phyloP scores from a whole-genome alignment of 2,888 invertebrate species.

The Drosophila villosipedis region DNA sequence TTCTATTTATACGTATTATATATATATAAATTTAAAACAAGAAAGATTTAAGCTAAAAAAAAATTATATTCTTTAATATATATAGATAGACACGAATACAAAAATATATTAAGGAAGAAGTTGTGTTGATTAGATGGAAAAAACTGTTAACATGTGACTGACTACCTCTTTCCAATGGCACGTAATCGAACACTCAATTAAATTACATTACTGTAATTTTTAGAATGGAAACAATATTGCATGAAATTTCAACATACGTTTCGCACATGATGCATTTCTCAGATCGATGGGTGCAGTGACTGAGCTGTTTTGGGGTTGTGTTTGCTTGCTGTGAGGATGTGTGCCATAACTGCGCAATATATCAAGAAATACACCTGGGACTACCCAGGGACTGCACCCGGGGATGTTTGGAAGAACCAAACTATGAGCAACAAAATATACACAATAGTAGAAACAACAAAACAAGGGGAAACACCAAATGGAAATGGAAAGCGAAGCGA shows the following conservation, averaged over 20 bases:
- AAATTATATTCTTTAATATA: background rate
- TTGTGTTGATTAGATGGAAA: background rate
- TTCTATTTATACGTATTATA: no score
- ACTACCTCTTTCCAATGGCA: background rate
- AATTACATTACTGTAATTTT: conserved; percentile 67
- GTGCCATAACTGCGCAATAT: conserved; percentile 74
- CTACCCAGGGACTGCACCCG: conserved; percentile 42
- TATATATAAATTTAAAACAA: no score
- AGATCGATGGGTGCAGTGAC: conserved; percentile 35
- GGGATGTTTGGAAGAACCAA: conserved; percentile 65
- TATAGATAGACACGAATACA: no score
- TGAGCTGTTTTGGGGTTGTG: conserved; percentile 2
- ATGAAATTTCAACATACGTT: conserved; percentile 67
- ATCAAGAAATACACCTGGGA: conserved; percentile 77
- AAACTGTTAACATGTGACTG: background rate
- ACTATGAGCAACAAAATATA: conserved; percentile 30
- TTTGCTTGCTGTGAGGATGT: conserved; percentile 20
- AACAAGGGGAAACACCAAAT: conserved; percentile 61
- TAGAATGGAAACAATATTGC: conserved; percentile 38
- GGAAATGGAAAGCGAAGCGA: conserved; percentile 58
- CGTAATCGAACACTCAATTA: conserved; percentile 66
- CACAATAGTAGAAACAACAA: conserved; percentile 26
- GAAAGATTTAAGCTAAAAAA: background rate
- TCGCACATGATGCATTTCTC: conserved; percentile 76
- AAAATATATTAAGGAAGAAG: background rate